Base-by-base conservation (phyloP, 2,888 invertebrate genomes). In the Lasioglossum lativentre region DNA sequence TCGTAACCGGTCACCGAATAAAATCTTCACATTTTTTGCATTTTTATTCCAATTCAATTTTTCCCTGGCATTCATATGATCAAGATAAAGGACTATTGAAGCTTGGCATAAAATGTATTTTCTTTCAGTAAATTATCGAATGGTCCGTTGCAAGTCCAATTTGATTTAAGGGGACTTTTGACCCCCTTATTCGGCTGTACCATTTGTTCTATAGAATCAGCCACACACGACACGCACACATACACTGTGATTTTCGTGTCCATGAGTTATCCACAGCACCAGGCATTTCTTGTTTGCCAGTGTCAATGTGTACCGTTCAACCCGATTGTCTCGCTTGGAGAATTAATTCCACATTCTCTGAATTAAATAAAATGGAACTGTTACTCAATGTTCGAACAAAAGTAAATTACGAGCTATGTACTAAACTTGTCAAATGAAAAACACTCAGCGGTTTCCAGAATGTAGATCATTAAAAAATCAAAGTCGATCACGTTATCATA, bases 291-390 rank as follows among this genome's bases (percentile, higher is more conserved):
- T 27, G 59, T 59, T 59, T 59, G 59, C 59, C n/a, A 27, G 59
- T 59, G 59, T 59, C 59, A 59, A 59, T 59, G 59, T 59, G 59
- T 59, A 59, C 27, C 59, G 59, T 59, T 27, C 59, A 27, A 27
- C 59, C 27, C n/a, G 27, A 59, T 59, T 59, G 59, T 40, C n/a
- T 70, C 40, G n/a, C 12, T 23, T 27, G 40, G 59, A 27, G 59
- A 27, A 59, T 59, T 59, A 59, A 59, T 59, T 59, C 59, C 59
- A 27, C 59, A 59, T 59, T 59, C 59, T 59, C n/a, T 12, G 59
- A n/a, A 12, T 27, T 27, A 59, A 27, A 59, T 59, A 59, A 59
- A 59, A 59, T 14, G n/a, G n/a, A 59, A 59, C 59, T 27, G 27
- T 59, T 59, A 59, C 27, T 4, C n/a, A 27, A 59, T 59, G 10